Evolutionary conservation across 2,888 invertebrate genomes (phyloP), one percentile per base, ranked within the genome.

Genomic region (Cybosia mesomella): DNA sequence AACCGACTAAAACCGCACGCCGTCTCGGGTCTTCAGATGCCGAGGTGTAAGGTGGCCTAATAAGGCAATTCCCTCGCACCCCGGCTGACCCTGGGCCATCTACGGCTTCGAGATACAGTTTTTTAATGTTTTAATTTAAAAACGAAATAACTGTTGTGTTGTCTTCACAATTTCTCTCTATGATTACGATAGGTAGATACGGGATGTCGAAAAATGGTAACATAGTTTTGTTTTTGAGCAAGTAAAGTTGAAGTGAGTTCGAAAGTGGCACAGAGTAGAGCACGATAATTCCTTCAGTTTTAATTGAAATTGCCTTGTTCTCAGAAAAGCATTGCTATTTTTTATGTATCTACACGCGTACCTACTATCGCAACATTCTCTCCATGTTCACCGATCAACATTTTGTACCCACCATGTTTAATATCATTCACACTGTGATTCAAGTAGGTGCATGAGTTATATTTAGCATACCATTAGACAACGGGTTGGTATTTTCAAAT

Each of bases 341-440:
- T 39, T 15, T 15, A 15, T 43, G 18, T 39, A 15, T 39, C 3
- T 39, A 39, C 39, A 15, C 15, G 28, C 28, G 2, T 39, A 39
- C 9, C 9, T 34, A 34, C 13, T 39, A 39, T 39, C 39, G 2
- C 36, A 15, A 2, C 15, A 18, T 9, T 8, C 18, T n/a, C 49
- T 49, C 18, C 9, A 49, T 49, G 2, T 49, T 49, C n/a, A n/a
- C 2, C 9, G 18, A 49, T 49, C 49, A 49, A 49, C n/a, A n/a
- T 49, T 7, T 43, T 7, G 15, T n/a, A n/a, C n/a, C n/a, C n/a
- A 49, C 5, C 49, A 49, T n/a, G 49, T 9, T 49, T 49, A n/a
- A 49, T 49, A 49, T 49, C 49, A 49, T 49, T 49, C n/a, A 9
- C 49, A n/a, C n/a, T 49, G 43, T 43, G 49, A 49, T 49, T 49